phyloP scores from a whole-genome alignment of 1,140 invertebrate genomes.

The Drosophila equinoxialis region DNA sequence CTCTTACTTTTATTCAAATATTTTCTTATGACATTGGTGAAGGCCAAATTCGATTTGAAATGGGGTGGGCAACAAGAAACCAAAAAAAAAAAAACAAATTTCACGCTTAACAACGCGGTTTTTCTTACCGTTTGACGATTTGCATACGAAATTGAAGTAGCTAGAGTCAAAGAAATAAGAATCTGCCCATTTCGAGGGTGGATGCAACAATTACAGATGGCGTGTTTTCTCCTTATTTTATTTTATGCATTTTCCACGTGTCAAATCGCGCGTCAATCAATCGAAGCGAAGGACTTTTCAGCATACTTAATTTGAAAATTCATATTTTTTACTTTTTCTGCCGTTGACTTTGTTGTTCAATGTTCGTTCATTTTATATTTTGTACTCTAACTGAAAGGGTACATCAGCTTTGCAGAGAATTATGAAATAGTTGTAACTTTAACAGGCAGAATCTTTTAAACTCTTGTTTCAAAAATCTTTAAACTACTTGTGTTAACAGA shows the following conservation, averaged over 20 bases:
- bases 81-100: conserved; percentile 72
- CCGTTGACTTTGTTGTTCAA: conserved; percentile 49
- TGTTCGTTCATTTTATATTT: conserved; percentile 33
- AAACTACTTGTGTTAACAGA: too few species aligned
- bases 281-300: conserved; percentile 50
- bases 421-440: not conserved
- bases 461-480: too few species aligned
- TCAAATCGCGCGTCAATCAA: conserved; percentile 82
- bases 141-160: conserved; percentile 75
- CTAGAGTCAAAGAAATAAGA: conserved; percentile 2
- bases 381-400: not conserved
- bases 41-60: conserved; percentile 76
- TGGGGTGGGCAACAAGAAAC: conserved; percentile 13
- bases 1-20: conserved; percentile 73
- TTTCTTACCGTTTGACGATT: conserved; percentile 53
- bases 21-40: conserved; percentile 72
- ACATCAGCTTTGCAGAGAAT: not conserved
- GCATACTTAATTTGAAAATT: conserved; percentile 80
- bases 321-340: conserved; percentile 59
- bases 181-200: conserved; percentile 51
- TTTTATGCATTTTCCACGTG: conserved; percentile 80
- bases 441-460: too few species aligned
- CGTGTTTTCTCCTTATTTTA: conserved; percentile 34
- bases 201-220: conserved; percentile 76
- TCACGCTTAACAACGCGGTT: conserved; percentile 81